Evolutionary conservation across 37 sponge, comb jelly and placozoan genomes (phyloP), one percentile per base, ranked within the genome.

Genomic region (Halisarca cf. caerulea): DNA sequence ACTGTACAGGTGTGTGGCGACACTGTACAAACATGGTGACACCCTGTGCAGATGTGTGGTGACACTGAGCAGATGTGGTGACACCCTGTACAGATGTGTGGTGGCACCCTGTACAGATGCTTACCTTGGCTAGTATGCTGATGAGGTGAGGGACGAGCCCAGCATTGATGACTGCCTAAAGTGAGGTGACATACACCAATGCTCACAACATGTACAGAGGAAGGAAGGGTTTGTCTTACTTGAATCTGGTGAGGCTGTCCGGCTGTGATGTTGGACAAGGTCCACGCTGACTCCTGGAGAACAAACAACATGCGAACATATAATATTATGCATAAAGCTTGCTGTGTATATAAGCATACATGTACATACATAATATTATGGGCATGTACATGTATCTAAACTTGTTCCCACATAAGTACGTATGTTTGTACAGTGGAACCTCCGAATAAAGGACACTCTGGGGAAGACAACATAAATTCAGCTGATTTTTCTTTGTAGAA

Each of bases 201-300:
- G 11, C 40, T 23, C 30, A 14, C 24, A 9, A 38, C 24, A 6
- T 5, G 41, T 73, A 79, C 36, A 44, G 7, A n/a, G 32, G 25
- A 32, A 21, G 7, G 15, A 5, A 51, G n/a, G 9, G 39, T 14
- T 7, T 21, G 20, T 24, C 75, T 78, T 82, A 91, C 82, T 87
- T 95, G 92, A 39, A 95, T 95, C 79, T 98, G 96, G 32, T 69
- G 32, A 7, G 88, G 82, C 21, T 91, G 93, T 0, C 99, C 99
- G 15, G 97, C 99, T 27, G 99, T 96, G 84, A 99, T 96, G 87
- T 99, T 99, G 83, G 99, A 99, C 39, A 99, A 83, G 40, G 97
- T 94, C 99, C 99, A 99, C 27, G 97, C 99, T 8, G 97, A 93
- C 61, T 99, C 99, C 92, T 95, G 78, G 0, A 17, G 34, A 8